Evolutionary conservation across 2,113 vertebrate species (phyloP).

Genomic region (Aegotheles bennettii): DNA sequence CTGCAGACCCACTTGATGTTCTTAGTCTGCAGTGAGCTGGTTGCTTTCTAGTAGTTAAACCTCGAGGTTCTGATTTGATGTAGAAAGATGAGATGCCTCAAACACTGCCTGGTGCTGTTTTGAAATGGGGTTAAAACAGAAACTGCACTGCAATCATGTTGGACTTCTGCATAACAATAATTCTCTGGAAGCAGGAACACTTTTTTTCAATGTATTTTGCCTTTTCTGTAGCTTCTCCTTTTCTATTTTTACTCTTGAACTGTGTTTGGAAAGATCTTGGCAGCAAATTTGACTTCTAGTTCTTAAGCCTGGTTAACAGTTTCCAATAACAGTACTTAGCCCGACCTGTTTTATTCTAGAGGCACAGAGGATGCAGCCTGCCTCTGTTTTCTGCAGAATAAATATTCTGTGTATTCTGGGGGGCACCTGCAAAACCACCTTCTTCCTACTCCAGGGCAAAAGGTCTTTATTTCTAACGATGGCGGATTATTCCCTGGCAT

Average conservation of each 20-base stretch:
- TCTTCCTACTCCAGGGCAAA: background rate
- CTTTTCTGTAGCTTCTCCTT: background rate
- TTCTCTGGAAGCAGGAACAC: too few relatives aligned
- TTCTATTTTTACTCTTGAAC: background rate
- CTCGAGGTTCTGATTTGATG: too few relatives aligned
- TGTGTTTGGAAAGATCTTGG: background rate
- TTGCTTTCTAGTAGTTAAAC: background rate
- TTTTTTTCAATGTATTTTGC: background rate
- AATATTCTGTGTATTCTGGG: background rate
- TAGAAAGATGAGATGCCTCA: too few relatives aligned
- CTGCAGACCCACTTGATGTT: background rate
- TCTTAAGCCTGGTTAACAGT: too few relatives aligned
- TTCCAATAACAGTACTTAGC: background rate
- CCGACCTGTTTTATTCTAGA: background rate
- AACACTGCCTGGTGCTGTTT: too few relatives aligned
- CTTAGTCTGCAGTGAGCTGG: too few relatives aligned
- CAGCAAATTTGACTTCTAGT: background rate
- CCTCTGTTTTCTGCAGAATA: background rate
- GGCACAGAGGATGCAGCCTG: background rate
- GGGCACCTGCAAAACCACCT: background rate
- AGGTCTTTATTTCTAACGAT: background rate
- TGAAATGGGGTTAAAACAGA: too few relatives aligned
- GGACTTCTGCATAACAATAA: too few relatives aligned
- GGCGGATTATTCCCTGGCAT: background rate
- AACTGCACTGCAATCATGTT: too few relatives aligned